phyloP scores from a whole-genome alignment of 2,113 vertebrate species.

The Toxotes chatareus region DNA sequence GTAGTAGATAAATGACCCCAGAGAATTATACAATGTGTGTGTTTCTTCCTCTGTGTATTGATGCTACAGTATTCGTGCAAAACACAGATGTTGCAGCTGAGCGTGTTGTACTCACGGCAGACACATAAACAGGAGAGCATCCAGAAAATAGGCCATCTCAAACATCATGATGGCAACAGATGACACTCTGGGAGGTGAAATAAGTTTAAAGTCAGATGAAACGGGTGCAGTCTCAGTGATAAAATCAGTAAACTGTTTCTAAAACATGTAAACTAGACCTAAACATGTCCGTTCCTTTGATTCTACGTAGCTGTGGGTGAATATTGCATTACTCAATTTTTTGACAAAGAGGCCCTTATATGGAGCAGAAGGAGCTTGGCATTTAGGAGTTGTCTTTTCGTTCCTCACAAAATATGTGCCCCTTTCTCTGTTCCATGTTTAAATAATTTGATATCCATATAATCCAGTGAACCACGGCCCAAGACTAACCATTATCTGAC shows the following conservation, averaged over 20 bases:
- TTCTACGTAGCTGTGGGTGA: slow-evolving; percentile 1
- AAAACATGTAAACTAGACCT: slow-evolving; percentile 1
- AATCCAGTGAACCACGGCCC: slow-evolving; percentile 26
- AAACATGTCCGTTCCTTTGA: slow-evolving; percentile 6
- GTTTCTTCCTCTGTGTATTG: neutral
- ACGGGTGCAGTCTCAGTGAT: neutral
- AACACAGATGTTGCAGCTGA: neutral
- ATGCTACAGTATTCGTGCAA: neutral
- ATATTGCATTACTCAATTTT: neutral
- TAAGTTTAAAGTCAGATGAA: slow-evolving; percentile 1
- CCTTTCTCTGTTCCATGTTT: slow-evolving; percentile 4
- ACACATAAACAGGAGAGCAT: slow-evolving; percentile 77
- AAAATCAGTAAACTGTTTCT: slow-evolving; percentile 10
- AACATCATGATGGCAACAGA: slow-evolving; percentile 80
- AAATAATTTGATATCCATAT: slow-evolving; percentile 35
- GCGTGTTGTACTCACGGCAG: slow-evolving; percentile 79
- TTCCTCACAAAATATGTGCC: neutral
- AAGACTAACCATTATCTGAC: neutral
- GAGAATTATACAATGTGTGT: neutral
- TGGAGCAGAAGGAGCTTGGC: neutral
- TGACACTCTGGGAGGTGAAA: slow-evolving; percentile 69
- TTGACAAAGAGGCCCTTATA: neutral
- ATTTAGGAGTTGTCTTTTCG: neutral
- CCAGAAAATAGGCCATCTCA: slow-evolving; percentile 83
- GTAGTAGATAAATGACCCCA: neutral